Evolutionary conservation across 2,888 invertebrate genomes (phyloP).

Genomic region (Limnephilus rhombicus): DNA sequence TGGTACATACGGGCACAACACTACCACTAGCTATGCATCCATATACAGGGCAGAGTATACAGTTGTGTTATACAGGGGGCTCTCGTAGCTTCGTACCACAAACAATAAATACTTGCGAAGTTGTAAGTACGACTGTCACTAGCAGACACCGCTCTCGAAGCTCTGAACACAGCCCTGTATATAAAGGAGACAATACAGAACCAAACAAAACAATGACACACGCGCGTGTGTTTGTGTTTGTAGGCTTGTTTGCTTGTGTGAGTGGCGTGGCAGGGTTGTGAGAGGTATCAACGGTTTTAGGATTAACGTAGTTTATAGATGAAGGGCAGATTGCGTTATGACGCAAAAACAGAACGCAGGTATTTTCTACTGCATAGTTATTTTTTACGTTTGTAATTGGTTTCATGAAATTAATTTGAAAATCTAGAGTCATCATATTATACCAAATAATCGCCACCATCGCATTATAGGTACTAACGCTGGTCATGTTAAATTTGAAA

Average conservation of each 20-base stretch:
- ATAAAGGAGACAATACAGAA: conserved; percentile 58
- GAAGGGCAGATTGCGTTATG: background rate
- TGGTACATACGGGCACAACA: background rate
- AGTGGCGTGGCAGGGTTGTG: background rate
- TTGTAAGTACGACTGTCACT: conserved; percentile 64
- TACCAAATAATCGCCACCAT: too few relatives aligned
- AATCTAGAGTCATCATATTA: too few relatives aligned
- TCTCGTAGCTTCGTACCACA: conserved; percentile 46
- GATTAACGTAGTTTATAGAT: background rate
- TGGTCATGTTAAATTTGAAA: too few relatives aligned
- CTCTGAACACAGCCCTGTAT: conserved; percentile 49
- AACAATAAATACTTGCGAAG: conserved; percentile 66
- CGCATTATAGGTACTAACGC: too few relatives aligned
- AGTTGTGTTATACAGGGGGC: background rate
- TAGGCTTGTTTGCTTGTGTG: background rate
- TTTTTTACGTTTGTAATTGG: too few relatives aligned
- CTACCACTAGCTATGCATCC: background rate
- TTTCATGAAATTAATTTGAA: too few relatives aligned
- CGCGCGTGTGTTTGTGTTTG: conserved; percentile 30
- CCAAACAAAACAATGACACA: conserved; percentile 61
- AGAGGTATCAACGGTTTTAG: background rate
- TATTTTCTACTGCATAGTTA: too few relatives aligned
- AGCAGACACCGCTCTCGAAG: conserved; percentile 54
- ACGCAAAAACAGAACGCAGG: background rate
- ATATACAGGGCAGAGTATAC: background rate